Percentiles rank a stretch among this genome's conserved stretches.
Conservation (phyloP, 2,888 invertebrate genomes). For the Anarsia innoxiella region DNA sequence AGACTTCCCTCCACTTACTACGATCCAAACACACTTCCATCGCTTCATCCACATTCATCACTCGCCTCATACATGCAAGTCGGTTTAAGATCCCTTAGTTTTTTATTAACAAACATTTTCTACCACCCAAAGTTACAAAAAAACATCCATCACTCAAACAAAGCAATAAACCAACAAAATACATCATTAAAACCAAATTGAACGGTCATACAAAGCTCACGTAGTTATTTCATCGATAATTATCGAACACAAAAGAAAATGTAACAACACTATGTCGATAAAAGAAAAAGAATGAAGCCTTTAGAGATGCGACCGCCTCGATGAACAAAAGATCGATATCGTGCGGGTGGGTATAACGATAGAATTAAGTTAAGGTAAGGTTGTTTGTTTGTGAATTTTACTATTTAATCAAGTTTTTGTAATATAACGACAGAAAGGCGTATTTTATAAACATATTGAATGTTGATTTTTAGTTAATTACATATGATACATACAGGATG, state of each 20-base stretch:
- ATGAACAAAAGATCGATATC: conserved; percentile 37
- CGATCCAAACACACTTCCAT: too few species aligned
- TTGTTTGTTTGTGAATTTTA: not conserved
- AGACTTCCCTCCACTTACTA: too few species aligned
- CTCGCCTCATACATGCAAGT: too few species aligned
- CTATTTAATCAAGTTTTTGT: not conserved
- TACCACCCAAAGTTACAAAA: not conserved
- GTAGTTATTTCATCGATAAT: conserved; percentile 35
- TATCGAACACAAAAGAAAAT: conserved; percentile 34
- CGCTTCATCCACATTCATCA: too few species aligned
- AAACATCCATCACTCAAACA: conserved; percentile 3
- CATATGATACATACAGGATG: too few species aligned
- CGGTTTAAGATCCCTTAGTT: too few species aligned
- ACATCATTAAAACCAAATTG: conserved; percentile 37
- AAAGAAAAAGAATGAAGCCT: conserved; percentile 25
- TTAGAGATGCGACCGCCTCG: conserved; percentile 30
- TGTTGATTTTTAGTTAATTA: too few species aligned
- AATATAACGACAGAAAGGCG: too few species aligned
- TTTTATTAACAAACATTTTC: too few species aligned
- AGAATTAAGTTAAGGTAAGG: not conserved
- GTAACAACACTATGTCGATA: conserved; percentile 37
- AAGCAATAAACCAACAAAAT: conserved; percentile 8
- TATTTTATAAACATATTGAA: too few species aligned
- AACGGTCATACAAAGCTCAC: conserved; percentile 27
- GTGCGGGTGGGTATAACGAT: conserved; percentile 20